Conservation (phyloP, 2,113 vertebrate species). For the Pavo muticus region DNA sequence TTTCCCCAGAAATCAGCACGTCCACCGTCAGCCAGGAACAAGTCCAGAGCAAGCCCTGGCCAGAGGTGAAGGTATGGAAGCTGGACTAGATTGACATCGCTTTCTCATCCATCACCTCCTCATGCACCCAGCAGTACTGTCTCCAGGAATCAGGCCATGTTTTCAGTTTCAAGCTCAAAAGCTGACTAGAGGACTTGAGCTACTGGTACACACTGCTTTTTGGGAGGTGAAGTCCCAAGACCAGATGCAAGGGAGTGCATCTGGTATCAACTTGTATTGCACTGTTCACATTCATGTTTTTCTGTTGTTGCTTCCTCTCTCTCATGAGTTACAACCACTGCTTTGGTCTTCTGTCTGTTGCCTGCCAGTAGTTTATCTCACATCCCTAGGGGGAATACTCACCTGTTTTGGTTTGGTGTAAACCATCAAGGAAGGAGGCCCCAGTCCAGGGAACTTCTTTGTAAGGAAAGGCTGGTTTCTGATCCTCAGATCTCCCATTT, state of each 20-base stretch:
- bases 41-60: conserved; percentile 71
- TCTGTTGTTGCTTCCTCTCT: neutral
- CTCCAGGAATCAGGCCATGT: neutral
- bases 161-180: neutral
- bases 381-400: neutral
- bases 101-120: neutral
- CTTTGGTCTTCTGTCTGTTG: neutral
- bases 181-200: neutral
- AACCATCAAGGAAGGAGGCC: neutral
- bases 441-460: neutral
- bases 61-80: conserved; percentile 67
- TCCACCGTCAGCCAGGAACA: conserved; percentile 74
- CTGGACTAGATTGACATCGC: neutral
- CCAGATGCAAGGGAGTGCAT: neutral
- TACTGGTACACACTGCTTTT: fast-evolving
- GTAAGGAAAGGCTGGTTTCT: neutral
- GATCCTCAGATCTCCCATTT: neutral
- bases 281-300: neutral
- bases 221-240: neutral
- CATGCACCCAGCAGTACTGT: neutral
- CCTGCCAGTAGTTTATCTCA: neutral
- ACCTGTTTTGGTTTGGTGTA: neutral
- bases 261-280: neutral
- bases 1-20: conserved; percentile 75
- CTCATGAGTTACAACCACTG: neutral